These are phyloP conservation scores for Characodon lateralis DNA, from an alignment of 2,797 vertebrate species.

Conservation along the genomic window DNA sequence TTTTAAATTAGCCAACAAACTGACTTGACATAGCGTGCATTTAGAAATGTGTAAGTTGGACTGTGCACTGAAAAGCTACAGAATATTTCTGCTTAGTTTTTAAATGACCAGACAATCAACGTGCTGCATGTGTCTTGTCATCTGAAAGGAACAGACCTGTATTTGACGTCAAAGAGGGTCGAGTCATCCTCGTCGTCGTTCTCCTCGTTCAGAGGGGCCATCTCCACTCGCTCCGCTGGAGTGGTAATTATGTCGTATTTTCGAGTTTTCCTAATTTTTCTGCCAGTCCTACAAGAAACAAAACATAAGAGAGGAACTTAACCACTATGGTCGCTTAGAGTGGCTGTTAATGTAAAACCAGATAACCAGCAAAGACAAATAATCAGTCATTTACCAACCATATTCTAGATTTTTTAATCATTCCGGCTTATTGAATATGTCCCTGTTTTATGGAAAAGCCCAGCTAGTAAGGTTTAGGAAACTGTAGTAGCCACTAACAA, in stretches of 20 bases:
- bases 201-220: conserved; percentile 95
- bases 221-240: conserved; percentile 93
- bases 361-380: not conserved
- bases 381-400: not conserved
- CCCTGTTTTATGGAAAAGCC: not conserved
- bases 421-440: not conserved
- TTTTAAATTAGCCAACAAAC: not conserved
- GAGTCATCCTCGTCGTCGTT: conserved; percentile 94
- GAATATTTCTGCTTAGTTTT: not conserved
- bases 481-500: not conserved
- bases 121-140: not conserved
- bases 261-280: conserved; percentile 90
- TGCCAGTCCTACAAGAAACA: conserved; percentile 82
- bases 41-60: not conserved
- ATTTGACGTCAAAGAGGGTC: conserved; percentile 95
- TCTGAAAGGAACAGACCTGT: conserved; percentile 83
- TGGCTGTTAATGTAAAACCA: not conserved
- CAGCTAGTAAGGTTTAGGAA: not conserved
- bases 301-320: conserved; percentile 2
- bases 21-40: not conserved
- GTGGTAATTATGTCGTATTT: conserved; percentile 98
- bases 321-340: not conserved
- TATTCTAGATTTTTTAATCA: not conserved
- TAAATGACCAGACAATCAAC: not conserved
- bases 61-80: not conserved